Conservation (phyloP, 2,797 vertebrate genomes). For the Semaprochilodus insignis region DNA sequence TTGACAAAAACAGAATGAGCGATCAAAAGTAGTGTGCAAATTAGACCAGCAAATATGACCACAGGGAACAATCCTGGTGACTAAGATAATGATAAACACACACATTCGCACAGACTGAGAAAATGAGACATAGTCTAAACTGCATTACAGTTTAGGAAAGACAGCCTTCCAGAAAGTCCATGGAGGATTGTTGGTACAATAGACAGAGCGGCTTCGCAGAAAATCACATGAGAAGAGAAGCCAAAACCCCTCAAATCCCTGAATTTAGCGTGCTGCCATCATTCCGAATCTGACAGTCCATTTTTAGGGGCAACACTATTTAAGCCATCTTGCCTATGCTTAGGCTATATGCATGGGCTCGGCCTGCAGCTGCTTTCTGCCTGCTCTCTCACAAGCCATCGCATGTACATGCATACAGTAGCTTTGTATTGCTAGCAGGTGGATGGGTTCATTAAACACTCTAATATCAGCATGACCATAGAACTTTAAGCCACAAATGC, state of each 20-base stretch:
- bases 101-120: neutral
- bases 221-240: constrained; percentile 7
- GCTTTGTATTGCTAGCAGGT: constrained; percentile 39
- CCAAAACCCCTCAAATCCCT: constrained; percentile 8
- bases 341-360: constrained; percentile 33
- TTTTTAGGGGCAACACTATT: neutral
- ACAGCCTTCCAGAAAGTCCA: constrained; percentile 18
- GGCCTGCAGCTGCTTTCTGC: constrained; percentile 46
- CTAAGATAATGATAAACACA: constrained; percentile 1
- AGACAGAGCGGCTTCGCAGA: neutral
- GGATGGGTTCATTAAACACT: constrained; percentile 66
- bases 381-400: constrained; percentile 38
- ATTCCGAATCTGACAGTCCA: neutral
- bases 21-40: constrained; percentile 24
- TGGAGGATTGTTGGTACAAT: constrained; percentile 3
- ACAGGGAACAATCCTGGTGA: constrained; percentile 2
- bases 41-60: constrained; percentile 12
- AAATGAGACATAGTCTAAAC: constrained; percentile 7
- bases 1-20: constrained; percentile 26
- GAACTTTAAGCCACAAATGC: constrained; percentile 26
- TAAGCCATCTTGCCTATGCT: constrained; percentile 15
- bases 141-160: neutral
- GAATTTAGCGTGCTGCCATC: neutral
- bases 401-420: constrained; percentile 9
- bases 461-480: constrained; percentile 60